phyloP scores from a whole-genome alignment of 2,888 invertebrate genomes.

The Metellina segmentata region DNA sequence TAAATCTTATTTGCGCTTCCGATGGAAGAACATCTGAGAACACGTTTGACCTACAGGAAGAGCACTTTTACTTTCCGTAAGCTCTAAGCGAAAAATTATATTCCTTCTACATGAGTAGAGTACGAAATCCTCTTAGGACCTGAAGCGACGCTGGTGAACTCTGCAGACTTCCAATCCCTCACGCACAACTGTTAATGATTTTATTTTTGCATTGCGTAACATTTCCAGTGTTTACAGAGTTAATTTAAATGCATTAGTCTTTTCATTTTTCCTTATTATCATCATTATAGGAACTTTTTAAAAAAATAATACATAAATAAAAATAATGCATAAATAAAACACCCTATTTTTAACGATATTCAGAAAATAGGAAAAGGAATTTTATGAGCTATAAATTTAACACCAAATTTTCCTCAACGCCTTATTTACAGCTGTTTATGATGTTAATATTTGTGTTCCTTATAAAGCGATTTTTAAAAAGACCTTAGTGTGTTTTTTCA shows the following conservation, averaged over 20 bases:
- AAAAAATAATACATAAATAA: background rate
- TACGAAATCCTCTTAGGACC: background rate
- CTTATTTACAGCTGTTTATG: too few species aligned
- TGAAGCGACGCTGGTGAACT: background rate
- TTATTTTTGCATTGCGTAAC: too few species aligned
- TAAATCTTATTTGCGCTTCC: background rate
- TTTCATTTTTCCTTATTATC: background rate
- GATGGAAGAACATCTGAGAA: background rate
- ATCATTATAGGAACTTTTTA: background rate
- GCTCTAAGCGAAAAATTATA: background rate
- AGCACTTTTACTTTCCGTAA: background rate
- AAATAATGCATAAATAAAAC: background rate
- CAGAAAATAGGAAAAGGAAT: too few species aligned
- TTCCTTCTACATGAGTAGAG: background rate
- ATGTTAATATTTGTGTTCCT: too few species aligned
- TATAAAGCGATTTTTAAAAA: too few species aligned
- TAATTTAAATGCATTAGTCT: background rate
- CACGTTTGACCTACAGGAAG: conserved; percentile 46
- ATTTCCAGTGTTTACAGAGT: background rate
- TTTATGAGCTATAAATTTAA: too few species aligned
- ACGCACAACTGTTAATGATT: too few species aligned
- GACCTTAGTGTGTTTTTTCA: too few species aligned
- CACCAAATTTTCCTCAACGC: too few species aligned
- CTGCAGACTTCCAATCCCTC: too few species aligned
- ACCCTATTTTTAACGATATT: too few species aligned